phyloP scores from a whole-genome alignment of 1,140 invertebrate species.

The Kradibia gibbosae region DNA sequence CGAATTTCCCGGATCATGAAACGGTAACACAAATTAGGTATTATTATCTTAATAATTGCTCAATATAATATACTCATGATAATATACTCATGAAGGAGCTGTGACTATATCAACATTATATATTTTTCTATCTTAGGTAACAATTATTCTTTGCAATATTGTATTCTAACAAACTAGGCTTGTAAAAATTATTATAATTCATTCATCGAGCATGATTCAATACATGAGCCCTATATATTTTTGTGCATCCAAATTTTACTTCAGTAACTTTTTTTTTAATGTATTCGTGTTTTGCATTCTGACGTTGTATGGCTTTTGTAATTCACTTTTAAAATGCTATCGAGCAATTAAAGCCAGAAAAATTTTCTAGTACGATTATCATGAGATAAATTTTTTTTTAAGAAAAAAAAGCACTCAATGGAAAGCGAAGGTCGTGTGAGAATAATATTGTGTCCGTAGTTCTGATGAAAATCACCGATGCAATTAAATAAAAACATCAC shows the following conservation, averaged over 20 bases:
- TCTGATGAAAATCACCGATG: constrained; percentile 5
- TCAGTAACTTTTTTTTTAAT: no score
- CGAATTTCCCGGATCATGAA: constrained; percentile 36
- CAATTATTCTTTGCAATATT: not conserved
- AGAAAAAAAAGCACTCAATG: not conserved
- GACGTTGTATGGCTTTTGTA: no score
- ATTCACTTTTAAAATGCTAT: no score
- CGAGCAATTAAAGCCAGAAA: no score
- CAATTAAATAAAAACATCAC: constrained; percentile 49
- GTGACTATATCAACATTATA: constrained; percentile 6
- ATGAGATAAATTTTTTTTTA: not conserved
- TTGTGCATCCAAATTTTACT: no score
- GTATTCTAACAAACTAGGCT: not conserved
- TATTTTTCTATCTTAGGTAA: not conserved
- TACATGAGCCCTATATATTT: no score
- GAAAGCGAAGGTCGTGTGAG: not conserved
- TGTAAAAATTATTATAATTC: not conserved
- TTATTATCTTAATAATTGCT: no score
- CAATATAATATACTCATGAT: no score
- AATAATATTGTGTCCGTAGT: not conserved
- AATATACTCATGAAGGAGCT: no score
- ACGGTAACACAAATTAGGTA: constrained; percentile 33
- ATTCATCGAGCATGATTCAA: no score
- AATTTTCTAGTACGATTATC: constrained; percentile 17
- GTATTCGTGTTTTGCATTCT: no score